Evolutionary conservation across 2,113 vertebrate genomes (phyloP), one percentile per base, ranked within the genome.

Genomic region (Dascyllus trimaculatus): DNA sequence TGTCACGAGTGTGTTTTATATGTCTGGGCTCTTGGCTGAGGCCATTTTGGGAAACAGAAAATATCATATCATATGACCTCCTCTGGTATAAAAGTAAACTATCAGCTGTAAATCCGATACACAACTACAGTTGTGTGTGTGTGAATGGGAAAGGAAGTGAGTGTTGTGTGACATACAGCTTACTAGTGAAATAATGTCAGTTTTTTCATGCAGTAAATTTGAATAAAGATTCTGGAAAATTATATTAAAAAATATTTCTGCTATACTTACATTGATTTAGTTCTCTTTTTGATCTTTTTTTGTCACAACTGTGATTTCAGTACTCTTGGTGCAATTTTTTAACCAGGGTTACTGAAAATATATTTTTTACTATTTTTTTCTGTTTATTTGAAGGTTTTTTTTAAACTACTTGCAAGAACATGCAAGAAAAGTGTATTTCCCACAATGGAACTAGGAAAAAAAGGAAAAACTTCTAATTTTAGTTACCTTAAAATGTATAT

Each of bases 21-120:
- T 43, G 86, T 87, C 91, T 89, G 88, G 86, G 86, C 72, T 80
- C 81, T 84, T 29, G 83, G 87, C 88, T 86, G 83, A 89, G 81
- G 89, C 88, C 91, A 91, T 93, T 91, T 93, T 93, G 76, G 89
- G 93, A 93, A 93, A 86, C 88, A 93, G 90, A 91, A 93, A 92
- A 92, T 92, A 91, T 91, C 82, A 89, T 93, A 93, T 93, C 87
- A 0, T 79, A 91, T 93, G 92, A 92, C 92, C 89, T 92, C 78
- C 86, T 88, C 78, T 82, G 82, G 82, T 88, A 93, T 91, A 91
- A 92, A 91, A 93, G 91, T 88, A 89, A 93, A 93, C 83, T 89
- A 92, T 91, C 87, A 80, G 90, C 85, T 85, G 87, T 92, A 92
- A 92, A 93, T 91, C 82, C 60, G 80, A 87, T 91, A 83, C 87